Evolutionary conservation across 2,797 vertebrate genomes (phyloP).

Genomic region (Pempheris klunzingeri): DNA sequence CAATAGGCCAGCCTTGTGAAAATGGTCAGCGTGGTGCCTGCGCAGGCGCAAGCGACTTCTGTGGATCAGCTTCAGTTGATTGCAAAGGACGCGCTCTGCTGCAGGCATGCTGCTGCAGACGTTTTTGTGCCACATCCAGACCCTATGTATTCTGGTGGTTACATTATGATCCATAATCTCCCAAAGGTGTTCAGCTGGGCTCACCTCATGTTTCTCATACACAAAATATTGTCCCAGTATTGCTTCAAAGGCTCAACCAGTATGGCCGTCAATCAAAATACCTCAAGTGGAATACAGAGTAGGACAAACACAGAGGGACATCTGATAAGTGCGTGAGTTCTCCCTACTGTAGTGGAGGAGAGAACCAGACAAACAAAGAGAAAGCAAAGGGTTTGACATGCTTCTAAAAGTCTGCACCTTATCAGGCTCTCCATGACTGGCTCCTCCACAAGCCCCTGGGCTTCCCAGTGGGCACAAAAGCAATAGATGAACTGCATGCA

Average conservation of each 20-base stretch:
- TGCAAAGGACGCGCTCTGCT: too few species aligned
- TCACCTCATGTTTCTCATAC: too few species aligned
- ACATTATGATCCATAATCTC: neutral
- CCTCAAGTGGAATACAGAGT: constrained; percentile 17
- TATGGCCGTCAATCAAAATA: constrained; percentile 10
- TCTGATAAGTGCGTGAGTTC: constrained; percentile 34
- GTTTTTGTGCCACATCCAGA: too few species aligned
- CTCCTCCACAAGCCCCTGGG: constrained; percentile 25
- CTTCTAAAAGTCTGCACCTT: constrained; percentile 38
- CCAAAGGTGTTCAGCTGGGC: neutral
- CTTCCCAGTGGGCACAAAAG: constrained; percentile 32
- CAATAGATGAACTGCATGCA: constrained; percentile 41
- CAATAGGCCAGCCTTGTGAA: too few species aligned
- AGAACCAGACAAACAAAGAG: constrained; percentile 5
- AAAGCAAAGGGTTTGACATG: constrained; percentile 28
- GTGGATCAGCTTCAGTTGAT: too few species aligned
- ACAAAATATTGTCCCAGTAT: neutral
- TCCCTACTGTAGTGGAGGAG: constrained; percentile 9
- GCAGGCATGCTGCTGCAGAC: too few species aligned
- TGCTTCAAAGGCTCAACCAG: constrained; percentile 1
- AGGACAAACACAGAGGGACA: constrained; percentile 18
- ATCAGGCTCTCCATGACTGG: constrained; percentile 45
- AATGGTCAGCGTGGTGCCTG: too few species aligned
- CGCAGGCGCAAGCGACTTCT: too few species aligned
- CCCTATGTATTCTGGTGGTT: too few species aligned